These are phyloP conservation scores for Andrena haemorrhoa DNA, from an alignment of 2,888 invertebrate genomes.

Conservation along the genomic window DNA sequence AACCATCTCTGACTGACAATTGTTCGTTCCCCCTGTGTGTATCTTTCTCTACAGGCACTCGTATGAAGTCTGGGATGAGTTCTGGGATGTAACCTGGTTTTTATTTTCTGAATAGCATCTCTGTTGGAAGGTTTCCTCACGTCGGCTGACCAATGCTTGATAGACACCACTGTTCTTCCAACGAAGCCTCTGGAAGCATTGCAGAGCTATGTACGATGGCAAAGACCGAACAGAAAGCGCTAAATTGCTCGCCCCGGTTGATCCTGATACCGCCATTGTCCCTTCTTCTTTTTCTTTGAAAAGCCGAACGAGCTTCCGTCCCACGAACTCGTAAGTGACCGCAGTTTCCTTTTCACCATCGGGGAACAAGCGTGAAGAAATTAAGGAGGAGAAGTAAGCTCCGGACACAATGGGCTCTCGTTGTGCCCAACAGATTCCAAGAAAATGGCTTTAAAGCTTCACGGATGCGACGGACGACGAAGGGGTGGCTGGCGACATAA, in stretches of 20 bases:
- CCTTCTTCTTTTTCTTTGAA: background rate
- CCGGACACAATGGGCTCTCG: slow-evolving; percentile 54
- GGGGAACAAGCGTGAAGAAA: slow-evolving; percentile 57
- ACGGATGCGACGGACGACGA: slow-evolving; percentile 2
- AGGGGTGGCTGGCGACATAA: slow-evolving; percentile 14
- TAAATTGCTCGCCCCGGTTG: slow-evolving; percentile 15
- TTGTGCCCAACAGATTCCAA: slow-evolving; percentile 23
- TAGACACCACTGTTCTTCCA: background rate
- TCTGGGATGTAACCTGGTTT: background rate
- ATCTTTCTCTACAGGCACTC: slow-evolving; percentile 12
- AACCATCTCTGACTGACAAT: slow-evolving; percentile 32
- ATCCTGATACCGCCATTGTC: background rate
- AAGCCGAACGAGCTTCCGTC: slow-evolving; percentile 55
- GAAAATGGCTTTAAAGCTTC: slow-evolving; percentile 17
- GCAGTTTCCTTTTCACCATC: slow-evolving; percentile 9
- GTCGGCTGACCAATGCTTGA: background rate
- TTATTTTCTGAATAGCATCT: background rate
- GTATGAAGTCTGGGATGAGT: background rate
- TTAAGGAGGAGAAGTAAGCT: slow-evolving; percentile 57
- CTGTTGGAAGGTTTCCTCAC: background rate
- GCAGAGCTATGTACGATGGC: background rate
- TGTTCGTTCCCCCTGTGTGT: slow-evolving; percentile 17
- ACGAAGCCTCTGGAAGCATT: background rate
- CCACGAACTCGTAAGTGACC: slow-evolving; percentile 40
- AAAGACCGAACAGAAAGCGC: background rate